phyloP scores from a whole-genome alignment of 30 jellyfish, hydroid and myxozoan species.

The Pelagia noctiluca region DNA sequence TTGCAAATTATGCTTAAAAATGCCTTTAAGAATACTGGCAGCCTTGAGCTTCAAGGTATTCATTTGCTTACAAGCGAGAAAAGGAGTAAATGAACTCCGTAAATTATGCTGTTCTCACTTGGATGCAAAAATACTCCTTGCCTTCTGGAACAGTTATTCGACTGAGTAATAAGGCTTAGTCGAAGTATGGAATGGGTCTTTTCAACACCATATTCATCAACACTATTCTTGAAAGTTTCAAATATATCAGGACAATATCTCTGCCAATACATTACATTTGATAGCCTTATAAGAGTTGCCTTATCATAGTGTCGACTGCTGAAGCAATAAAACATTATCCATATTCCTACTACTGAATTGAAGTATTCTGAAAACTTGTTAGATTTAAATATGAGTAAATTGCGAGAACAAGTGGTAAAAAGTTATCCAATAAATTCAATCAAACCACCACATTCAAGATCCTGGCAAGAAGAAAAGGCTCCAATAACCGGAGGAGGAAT shows the following conservation, averaged over 20 bases:
- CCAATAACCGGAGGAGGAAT: no score
- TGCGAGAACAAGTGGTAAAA: background rate
- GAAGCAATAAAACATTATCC: conserved; percentile 44
- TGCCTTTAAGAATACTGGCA: no score
- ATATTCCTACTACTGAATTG: conserved; percentile 17
- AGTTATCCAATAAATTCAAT: background rate
- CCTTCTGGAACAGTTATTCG: background rate
- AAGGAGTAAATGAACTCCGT: background rate
- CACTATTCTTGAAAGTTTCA: background rate
- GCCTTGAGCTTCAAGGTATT: no score
- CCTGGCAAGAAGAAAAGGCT: background rate
- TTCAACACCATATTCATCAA: background rate
- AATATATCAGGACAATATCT: background rate
- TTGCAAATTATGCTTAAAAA: no score
- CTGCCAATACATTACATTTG: conserved; percentile 50
- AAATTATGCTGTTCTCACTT: background rate
- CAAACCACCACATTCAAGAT: background rate
- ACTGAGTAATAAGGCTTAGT: background rate
- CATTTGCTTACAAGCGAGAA: no score
- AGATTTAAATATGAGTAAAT: background rate
- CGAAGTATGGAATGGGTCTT: no score
- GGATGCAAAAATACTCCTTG: background rate
- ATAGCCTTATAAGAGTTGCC: conserved; percentile 51
- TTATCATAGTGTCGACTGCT: conserved; percentile 45
- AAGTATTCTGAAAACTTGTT: background rate